Evolutionary conservation across 2,797 vertebrate genomes (phyloP).

Genomic region (Phalloptychus januarius): DNA sequence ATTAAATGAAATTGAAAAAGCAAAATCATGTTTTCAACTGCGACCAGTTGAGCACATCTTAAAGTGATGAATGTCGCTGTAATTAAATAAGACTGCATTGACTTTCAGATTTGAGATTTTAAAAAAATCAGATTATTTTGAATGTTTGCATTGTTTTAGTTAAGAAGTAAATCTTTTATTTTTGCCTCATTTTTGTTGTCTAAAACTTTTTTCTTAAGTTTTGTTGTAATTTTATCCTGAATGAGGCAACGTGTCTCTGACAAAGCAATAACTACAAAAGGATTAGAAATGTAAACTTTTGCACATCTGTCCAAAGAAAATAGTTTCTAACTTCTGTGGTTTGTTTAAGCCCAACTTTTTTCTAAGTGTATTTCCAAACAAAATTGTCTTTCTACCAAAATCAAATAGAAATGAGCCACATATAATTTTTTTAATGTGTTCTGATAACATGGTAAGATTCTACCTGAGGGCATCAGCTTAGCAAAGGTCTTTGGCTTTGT

Average conservation of each 20-base stretch:
- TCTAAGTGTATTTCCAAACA: background rate
- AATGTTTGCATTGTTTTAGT: background rate
- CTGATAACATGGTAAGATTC: background rate
- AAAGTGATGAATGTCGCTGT: background rate
- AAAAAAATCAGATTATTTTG: background rate
- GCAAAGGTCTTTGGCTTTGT: background rate
- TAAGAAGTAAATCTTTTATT: no score
- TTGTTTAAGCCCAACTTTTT: background rate
- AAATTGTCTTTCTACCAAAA: background rate
- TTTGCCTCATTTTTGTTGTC: no score
- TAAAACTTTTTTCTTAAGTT: background rate
- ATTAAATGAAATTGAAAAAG: background rate
- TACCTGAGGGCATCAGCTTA: background rate
- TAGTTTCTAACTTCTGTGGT: background rate
- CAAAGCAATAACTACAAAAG: background rate
- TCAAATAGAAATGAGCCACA: background rate
- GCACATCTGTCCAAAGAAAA: background rate
- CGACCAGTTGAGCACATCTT: background rate
- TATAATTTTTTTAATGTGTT: background rate
- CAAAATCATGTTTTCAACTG: background rate
- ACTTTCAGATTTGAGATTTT: background rate
- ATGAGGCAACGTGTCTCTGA: background rate
- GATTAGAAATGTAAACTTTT: background rate
- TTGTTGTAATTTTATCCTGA: background rate
- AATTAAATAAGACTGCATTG: background rate